phyloP scores from a whole-genome alignment of 1,140 invertebrate species.

The Agrypnia vestita region DNA sequence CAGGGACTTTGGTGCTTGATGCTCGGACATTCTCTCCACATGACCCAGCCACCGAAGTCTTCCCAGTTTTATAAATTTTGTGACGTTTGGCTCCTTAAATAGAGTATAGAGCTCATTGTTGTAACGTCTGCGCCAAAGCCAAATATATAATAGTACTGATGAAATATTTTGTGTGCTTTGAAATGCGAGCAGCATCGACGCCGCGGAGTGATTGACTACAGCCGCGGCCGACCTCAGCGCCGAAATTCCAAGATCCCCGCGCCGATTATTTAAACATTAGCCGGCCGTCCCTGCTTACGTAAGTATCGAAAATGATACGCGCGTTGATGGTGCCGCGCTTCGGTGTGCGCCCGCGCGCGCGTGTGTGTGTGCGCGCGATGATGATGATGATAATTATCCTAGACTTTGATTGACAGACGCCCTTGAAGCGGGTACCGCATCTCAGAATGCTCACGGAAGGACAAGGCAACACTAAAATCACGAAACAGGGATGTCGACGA shows the following conservation, averaged over 20 bases:
- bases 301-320: conserved; percentile 10
- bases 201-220: neutral
- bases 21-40: too few species aligned
- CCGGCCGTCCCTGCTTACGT: conserved; percentile 24
- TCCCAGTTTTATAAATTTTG: too few species aligned
- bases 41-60: too few species aligned
- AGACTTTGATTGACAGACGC: conserved; percentile 42
- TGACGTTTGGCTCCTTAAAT: too few species aligned
- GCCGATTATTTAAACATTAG: conserved; percentile 40
- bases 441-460: conserved; percentile 29
- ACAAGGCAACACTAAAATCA: neutral
- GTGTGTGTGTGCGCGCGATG: conserved; percentile 6
- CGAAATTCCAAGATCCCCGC: conserved; percentile 18
- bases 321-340: neutral
- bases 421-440: conserved; percentile 19
- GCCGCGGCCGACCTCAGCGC: neutral
- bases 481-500: conserved; percentile 1
- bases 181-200: neutral
- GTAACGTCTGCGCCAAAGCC: too few species aligned
- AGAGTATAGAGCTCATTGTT: too few species aligned
- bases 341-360: neutral
- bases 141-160: too few species aligned
- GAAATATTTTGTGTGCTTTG: neutral
- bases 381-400: conserved; percentile 37
- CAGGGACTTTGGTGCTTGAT: too few species aligned